A percentile compares a stretch with the other conserved stretches of the same genome.
phyloP scores from a whole-genome alignment of 2,797 vertebrate genomes.

The Rousettus madagascariensis region DNA sequence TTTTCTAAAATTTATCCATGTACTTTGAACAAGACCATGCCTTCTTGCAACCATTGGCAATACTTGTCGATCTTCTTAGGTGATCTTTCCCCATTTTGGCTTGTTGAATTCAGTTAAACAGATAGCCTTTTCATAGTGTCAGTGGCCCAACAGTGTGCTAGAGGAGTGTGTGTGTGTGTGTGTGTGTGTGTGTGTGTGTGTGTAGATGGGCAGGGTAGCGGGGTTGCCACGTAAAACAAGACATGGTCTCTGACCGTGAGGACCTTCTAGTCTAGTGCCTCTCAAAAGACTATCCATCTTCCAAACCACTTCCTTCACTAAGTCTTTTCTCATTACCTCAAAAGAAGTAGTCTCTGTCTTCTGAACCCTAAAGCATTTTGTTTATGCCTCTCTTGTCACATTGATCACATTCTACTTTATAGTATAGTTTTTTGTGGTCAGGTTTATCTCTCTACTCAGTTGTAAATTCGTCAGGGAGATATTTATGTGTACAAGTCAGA shows the following conservation, averaged over 20 bases:
- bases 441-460: slow-evolving; percentile 29
- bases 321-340: slow-evolving; percentile 55
- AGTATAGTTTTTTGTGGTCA: slow-evolving; percentile 49
- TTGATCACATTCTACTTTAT: slow-evolving; percentile 47
- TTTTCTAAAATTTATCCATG: neutral
- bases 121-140: neutral
- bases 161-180: neutral
- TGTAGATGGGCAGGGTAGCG: neutral
- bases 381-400: slow-evolving; percentile 52
- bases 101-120: neutral
- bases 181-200: neutral
- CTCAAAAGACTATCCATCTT: slow-evolving; percentile 40
- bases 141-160: neutral
- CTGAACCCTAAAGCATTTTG: slow-evolving; percentile 37
- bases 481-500: slow-evolving; percentile 31
- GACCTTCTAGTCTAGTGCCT: slow-evolving; percentile 16
- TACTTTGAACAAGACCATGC: neutral
- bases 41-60: neutral
- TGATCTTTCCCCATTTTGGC: neutral
- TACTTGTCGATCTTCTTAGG: neutral
- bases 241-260: neutral
- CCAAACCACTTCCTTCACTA: slow-evolving; percentile 5
- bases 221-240: slow-evolving; percentile 19
- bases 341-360: slow-evolving; percentile 21
- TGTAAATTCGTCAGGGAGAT: slow-evolving; percentile 48